Conservation (phyloP, 2,888 invertebrate genomes). For the Polia nebulosa region DNA sequence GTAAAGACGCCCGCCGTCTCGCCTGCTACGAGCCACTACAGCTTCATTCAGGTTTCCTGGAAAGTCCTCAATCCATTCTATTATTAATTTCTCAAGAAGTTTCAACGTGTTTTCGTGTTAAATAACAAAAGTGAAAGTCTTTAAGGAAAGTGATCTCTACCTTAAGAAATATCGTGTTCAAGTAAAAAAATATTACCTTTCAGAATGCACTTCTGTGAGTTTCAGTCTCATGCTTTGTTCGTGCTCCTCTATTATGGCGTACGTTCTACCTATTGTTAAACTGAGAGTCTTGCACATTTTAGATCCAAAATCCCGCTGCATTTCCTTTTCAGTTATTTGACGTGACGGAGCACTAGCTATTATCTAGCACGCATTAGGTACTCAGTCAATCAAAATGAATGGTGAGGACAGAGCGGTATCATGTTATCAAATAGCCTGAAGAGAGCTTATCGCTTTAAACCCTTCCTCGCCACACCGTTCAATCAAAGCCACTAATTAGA, state of each 20-base stretch:
- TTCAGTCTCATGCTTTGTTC: neutral
- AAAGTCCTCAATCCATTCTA: slow-evolving; percentile 1
- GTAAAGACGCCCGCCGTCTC: neutral
- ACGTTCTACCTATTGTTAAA: neutral
- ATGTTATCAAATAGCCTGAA: neutral
- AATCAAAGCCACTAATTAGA: slow-evolving; percentile 28
- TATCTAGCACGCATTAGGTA: neutral
- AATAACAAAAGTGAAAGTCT: neutral
- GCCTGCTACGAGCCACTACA: neutral
- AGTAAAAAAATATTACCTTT: neutral
- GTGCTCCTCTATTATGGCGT: neutral
- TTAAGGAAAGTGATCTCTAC: neutral
- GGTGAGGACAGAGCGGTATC: neutral
- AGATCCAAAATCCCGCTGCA: neutral
- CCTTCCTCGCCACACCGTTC: neutral
- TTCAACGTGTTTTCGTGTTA: neutral
- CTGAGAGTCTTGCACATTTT: neutral
- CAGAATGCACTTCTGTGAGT: no score
- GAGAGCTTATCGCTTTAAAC: neutral
- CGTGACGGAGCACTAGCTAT: neutral
- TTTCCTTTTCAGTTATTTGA: neutral
- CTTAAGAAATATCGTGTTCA: neutral
- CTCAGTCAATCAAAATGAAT: neutral
- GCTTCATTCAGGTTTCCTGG: slow-evolving; percentile 1
- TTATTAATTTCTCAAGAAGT: slow-evolving; percentile 29